Conservation (phyloP, 1,140 invertebrate genomes). For the Bicyclus anynana region DNA sequence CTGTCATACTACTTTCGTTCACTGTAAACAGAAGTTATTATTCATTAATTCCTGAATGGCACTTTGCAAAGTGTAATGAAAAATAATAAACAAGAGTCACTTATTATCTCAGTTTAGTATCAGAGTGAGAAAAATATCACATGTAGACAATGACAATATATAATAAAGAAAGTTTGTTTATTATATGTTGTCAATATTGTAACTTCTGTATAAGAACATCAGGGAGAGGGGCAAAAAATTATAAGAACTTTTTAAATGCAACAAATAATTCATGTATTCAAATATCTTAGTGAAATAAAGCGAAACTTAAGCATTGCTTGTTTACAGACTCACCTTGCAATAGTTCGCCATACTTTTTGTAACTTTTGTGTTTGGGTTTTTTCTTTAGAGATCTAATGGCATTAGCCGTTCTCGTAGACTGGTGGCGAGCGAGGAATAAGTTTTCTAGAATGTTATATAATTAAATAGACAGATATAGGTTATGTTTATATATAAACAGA, state of each 20-base stretch:
- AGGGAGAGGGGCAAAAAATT: too few relatives aligned
- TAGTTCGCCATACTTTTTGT: slow-evolving; percentile 71
- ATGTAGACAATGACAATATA: too few relatives aligned
- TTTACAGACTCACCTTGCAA: slow-evolving; percentile 50
- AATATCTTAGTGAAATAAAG: not conserved
- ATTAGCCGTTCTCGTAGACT: slow-evolving; percentile 65
- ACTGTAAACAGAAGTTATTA: slow-evolving; percentile 70
- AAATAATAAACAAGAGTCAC: not conserved
- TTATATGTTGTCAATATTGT: too few relatives aligned
- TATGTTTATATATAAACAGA: slow-evolving; percentile 36
- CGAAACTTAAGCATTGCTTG: not conserved
- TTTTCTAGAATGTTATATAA: slow-evolving; percentile 55
- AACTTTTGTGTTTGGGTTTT: slow-evolving; percentile 57
- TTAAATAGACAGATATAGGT: slow-evolving; percentile 65
- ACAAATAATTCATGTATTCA: too few relatives aligned
- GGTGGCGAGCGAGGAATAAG: slow-evolving; percentile 47
- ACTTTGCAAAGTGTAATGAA: too few relatives aligned
- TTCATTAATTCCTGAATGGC: too few relatives aligned
- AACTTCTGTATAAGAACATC: too few relatives aligned
- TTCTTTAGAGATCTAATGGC: slow-evolving; percentile 52
- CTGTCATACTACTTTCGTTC: slow-evolving; percentile 77
- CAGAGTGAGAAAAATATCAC: not conserved
- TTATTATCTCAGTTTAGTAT: too few relatives aligned
- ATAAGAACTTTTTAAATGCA: too few relatives aligned
- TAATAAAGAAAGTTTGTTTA: too few relatives aligned